Evolutionary conservation across 2,113 vertebrate species (phyloP), one percentile per base, ranked within the genome.

Genomic region (Plestiodon gilberti): DNA sequence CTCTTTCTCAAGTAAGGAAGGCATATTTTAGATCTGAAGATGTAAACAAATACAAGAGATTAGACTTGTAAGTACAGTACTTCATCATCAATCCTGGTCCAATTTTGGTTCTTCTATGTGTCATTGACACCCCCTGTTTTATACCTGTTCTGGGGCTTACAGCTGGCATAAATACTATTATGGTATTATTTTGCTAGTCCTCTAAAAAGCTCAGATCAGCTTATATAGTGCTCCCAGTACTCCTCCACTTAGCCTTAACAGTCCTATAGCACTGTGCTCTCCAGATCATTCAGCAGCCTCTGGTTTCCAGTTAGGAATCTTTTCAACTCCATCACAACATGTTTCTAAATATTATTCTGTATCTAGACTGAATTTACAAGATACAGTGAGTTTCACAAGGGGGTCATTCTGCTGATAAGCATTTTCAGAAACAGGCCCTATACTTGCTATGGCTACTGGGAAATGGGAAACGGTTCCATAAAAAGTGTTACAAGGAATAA

Each of bases 1-100:
- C 98, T 98, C 92, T 98, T 99, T 93, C 96, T 97, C 91, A 99
- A 95, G 90, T 99, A 87, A 84, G 99, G 99, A 93, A 99, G 97
- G 81, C 99, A 98, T 62, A 98, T 83, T 95, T 99, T 99, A 35
- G 99, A 99, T 92, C 99, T 99, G 93, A 86, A 93, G 80, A 88
- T 15, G n/a, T 28, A 94, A 92, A 81, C n/a, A 91, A 81, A 91
- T 7, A 81, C 30, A n/a, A n/a, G 81, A 86, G 28, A 73, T 67
- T 38, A 75, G 64, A 55, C 43, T 57, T 64, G 40, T 70, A 74
- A 55, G 20, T 61, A 9, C 14, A 55, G 20, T 61, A 9, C 14
- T 23, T 33, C 18, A 23, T 2, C 23, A 84, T 23, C 15, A 73
- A 28, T 25, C 15, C 43, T n/a, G 8, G 22, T 62, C 25, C n/a